Conservation (phyloP, 92 coral and sea anemone genomes). For the Hydrozoanthus gracilis region DNA sequence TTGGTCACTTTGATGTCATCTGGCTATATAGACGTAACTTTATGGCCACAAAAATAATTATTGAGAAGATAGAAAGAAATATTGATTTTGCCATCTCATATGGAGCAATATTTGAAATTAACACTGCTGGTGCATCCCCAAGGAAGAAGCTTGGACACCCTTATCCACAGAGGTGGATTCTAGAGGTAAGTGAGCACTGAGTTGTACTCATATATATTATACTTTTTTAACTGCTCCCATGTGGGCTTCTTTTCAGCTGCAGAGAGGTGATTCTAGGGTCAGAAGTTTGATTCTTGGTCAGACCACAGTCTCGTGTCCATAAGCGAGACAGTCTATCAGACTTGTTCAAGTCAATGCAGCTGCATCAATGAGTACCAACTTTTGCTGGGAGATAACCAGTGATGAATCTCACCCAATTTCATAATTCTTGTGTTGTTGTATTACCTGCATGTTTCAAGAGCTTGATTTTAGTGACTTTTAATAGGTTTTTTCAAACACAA, state of each 20-base stretch:
- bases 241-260: neutral
- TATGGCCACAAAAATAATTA: constrained; percentile 52
- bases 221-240: neutral
- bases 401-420: no score
- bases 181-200: constrained; percentile 52
- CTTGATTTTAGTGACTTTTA: no score
- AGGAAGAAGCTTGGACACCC: constrained; percentile 62
- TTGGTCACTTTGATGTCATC: constrained; percentile 81
- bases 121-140: constrained; percentile 65
- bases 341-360: no score
- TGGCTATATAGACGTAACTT: constrained; percentile 63
- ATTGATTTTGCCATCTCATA: constrained; percentile 65
- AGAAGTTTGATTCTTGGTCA: no score
- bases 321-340: no score
- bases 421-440: no score
- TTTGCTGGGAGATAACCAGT: no score
- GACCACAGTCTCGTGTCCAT: no score
- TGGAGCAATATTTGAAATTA: constrained; percentile 82
- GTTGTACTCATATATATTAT: neutral
- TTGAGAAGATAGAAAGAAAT: constrained; percentile 70
- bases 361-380: no score
- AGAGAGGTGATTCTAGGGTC: no score
- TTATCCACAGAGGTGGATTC: constrained; percentile 60
- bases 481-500: no score
- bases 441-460: no score